phyloP scores from a whole-genome alignment of 2,797 vertebrate genomes.

The Aulostomus chinensis region DNA sequence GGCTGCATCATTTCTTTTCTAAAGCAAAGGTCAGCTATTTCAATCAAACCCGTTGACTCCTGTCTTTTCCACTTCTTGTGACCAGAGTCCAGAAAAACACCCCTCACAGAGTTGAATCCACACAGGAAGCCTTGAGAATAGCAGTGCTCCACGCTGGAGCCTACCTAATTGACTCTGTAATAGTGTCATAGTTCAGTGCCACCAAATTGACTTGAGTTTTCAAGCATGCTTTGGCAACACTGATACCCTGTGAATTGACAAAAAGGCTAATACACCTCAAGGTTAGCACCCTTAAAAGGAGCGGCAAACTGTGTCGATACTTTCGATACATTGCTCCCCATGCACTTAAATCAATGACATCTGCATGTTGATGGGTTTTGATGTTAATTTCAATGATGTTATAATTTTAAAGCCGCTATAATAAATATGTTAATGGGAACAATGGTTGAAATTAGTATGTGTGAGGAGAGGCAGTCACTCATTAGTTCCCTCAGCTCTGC shows the following conservation, averaged over 20 bases:
- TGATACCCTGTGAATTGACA: slow-evolving; percentile 31
- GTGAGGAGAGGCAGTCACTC: too few relatives aligned
- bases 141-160: slow-evolving; percentile 34
- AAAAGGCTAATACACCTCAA: slow-evolving; percentile 8
- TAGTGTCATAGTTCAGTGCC: slow-evolving; percentile 66
- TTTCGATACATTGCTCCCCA: too few relatives aligned
- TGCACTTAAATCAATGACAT: too few relatives aligned
- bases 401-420: too few relatives aligned
- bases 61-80: slow-evolving; percentile 50
- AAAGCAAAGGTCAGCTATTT: slow-evolving; percentile 43
- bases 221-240: slow-evolving; percentile 49
- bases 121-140: slow-evolving; percentile 42
- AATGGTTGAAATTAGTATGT: too few relatives aligned
- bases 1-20: slow-evolving; percentile 33
- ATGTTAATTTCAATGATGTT: not conserved
- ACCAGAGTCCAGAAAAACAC: slow-evolving; percentile 42
- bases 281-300: too few relatives aligned
- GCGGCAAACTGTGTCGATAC: too few relatives aligned
- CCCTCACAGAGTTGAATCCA: slow-evolving; percentile 32
- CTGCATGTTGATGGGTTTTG: too few relatives aligned
- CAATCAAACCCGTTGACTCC: slow-evolving; percentile 68
- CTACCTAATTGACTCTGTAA: slow-evolving; percentile 68
- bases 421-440: too few relatives aligned
- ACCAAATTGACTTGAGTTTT: slow-evolving; percentile 59
- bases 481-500: too few relatives aligned